These are phyloP conservation scores for Drosophila quinaria DNA, from an alignment of 2,888 invertebrate species.

Conservation along the genomic window DNA sequence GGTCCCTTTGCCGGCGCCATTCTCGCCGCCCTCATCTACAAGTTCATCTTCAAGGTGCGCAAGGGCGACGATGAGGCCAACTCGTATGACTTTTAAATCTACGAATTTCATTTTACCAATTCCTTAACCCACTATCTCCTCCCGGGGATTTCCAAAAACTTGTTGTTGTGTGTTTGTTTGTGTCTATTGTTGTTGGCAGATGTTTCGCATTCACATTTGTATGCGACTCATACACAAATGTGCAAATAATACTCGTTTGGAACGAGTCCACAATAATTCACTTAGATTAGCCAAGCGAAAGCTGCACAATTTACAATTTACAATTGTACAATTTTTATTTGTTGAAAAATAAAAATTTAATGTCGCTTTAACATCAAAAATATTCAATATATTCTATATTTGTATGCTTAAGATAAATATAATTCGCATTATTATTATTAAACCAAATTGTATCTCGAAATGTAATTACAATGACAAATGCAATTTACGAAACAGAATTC, in stretches of 20 bases:
- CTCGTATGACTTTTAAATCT: constrained; percentile 91
- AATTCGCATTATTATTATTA: constrained; percentile 47
- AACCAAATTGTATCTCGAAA: constrained; percentile 48
- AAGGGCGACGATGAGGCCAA: constrained; percentile 90
- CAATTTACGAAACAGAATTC: constrained; percentile 20
- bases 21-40: constrained; percentile 91
- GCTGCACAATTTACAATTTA: constrained; percentile 22
- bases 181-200: constrained; percentile 8
- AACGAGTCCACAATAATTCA: constrained; percentile 32
- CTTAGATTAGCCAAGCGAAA: constrained; percentile 39
- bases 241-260: constrained; percentile 35
- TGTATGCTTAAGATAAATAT: constrained; percentile 70
- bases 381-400: constrained; percentile 60
- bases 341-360: constrained; percentile 69
- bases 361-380: constrained; percentile 50
- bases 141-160: constrained; percentile 15
- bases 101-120: neutral
- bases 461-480: constrained; percentile 28
- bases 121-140: neutral
- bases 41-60: constrained; percentile 89
- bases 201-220: constrained; percentile 38
- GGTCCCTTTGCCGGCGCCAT: constrained; percentile 93
- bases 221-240: constrained; percentile 40
- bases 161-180: constrained; percentile 56
- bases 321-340: constrained; percentile 71